Conservation (phyloP, 2,113 vertebrate species). For the Sula dactylatra region DNA sequence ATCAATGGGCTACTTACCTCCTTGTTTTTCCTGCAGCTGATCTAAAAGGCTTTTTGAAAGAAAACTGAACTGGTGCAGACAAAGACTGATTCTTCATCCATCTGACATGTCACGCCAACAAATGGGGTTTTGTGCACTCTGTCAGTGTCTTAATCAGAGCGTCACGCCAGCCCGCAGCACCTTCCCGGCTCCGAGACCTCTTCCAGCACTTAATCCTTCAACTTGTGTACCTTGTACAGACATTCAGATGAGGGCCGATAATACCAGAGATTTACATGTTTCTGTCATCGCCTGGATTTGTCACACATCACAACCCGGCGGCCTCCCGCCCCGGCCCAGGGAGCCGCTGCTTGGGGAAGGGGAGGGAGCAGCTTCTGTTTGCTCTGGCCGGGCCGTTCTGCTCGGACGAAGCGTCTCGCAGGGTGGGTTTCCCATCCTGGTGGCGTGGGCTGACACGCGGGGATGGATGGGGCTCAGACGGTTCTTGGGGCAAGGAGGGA, state of each 20-base stretch:
- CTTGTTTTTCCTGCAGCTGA: slow-evolving; percentile 58
- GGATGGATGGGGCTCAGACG: neutral
- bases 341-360: fast-evolving
- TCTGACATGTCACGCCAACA: slow-evolving; percentile 89
- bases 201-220: slow-evolving; percentile 77
- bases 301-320: slow-evolving; percentile 28
- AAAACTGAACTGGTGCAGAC: slow-evolving; percentile 82
- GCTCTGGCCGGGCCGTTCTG: neutral
- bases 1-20: slow-evolving; percentile 54
- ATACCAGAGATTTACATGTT: slow-evolving; percentile 77
- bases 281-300: slow-evolving; percentile 61
- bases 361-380: neutral
- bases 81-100: slow-evolving; percentile 89
- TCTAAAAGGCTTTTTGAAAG: slow-evolving; percentile 77
- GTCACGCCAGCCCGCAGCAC: slow-evolving; percentile 79
- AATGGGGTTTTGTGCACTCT: slow-evolving; percentile 88
- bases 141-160: slow-evolving; percentile 89
- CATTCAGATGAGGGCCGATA: slow-evolving; percentile 78
- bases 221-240: slow-evolving; percentile 73
- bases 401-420: no score
- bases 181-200: slow-evolving; percentile 72
- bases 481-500: neutral
- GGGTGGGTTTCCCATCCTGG: neutral
- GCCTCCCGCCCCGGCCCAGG: neutral
- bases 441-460: neutral